These are phyloP conservation scores for Aurelia sp. DNA, from an alignment of 30 jellyfish, hydroid and myxozoan genomes.

Conservation along the genomic window DNA sequence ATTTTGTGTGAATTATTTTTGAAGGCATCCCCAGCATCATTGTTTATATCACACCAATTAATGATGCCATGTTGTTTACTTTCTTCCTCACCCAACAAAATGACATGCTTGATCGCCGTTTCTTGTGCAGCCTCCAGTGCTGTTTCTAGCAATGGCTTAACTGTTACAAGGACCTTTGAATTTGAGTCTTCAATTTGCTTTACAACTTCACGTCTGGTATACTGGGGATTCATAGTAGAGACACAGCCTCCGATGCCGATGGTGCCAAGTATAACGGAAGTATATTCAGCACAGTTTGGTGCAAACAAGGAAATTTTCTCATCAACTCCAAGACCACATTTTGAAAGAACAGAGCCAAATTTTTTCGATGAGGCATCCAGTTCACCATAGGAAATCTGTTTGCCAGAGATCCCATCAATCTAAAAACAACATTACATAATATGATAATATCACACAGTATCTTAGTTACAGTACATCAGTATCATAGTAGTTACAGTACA, in stretches of 20 bases:
- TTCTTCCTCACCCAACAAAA: slow-evolving; percentile 56
- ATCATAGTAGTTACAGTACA: too few species aligned
- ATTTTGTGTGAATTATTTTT: slow-evolving; percentile 19
- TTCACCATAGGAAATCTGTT: slow-evolving; percentile 28
- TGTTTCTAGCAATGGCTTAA: slow-evolving; percentile 40
- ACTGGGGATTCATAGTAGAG: slow-evolving; percentile 78
- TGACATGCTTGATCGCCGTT: slow-evolving; percentile 58
- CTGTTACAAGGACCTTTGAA: slow-evolving; percentile 68
- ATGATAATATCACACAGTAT: too few species aligned
- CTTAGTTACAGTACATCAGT: too few species aligned
- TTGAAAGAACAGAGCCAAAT: slow-evolving; percentile 59
- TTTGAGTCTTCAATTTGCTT: slow-evolving; percentile 71
- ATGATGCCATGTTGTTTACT: slow-evolving; percentile 67
- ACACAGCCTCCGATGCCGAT: slow-evolving; percentile 68
- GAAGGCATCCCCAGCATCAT: slow-evolving; percentile 54
- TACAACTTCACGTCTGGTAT: slow-evolving; percentile 65
- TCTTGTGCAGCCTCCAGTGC: slow-evolving; percentile 74
- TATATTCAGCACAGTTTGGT: slow-evolving; percentile 72
- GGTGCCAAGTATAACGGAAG: slow-evolving; percentile 68
- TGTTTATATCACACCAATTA: slow-evolving; percentile 56
- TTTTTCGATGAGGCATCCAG: slow-evolving; percentile 34
- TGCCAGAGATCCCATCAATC: slow-evolving; percentile 86
- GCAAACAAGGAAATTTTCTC: slow-evolving; percentile 66
- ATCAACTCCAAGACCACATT: slow-evolving; percentile 33
- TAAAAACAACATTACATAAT: not conserved